Conservation (phyloP, 1,140 invertebrate species). For the Mylabris phalerata region DNA sequence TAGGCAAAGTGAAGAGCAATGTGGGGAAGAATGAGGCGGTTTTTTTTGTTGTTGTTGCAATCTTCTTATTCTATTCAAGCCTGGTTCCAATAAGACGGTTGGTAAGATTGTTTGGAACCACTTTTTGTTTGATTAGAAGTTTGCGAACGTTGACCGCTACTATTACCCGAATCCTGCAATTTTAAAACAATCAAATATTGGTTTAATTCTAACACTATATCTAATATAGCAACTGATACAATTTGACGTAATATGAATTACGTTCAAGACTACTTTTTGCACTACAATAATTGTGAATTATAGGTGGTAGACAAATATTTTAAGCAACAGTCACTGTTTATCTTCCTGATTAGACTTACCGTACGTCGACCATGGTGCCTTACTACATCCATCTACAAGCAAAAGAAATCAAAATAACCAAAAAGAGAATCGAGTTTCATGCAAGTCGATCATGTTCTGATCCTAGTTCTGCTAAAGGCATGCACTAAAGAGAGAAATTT, state of each 20-base stretch:
- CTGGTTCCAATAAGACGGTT: slow-evolving; percentile 53
- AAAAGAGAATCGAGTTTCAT: slow-evolving; percentile 16
- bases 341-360: slow-evolving; percentile 38
- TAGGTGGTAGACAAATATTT: too few species aligned
- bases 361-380: slow-evolving; percentile 44
- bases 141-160: slow-evolving; percentile 59
- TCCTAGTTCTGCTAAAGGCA: background rate
- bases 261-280: background rate
- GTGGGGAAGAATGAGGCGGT: background rate
- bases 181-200: slow-evolving; percentile 2
- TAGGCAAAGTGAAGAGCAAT: slow-evolving; percentile 24
- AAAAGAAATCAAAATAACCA: slow-evolving; percentile 42
- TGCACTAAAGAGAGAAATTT: background rate
- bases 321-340: slow-evolving; percentile 18
- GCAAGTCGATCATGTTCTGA: background rate
- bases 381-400: slow-evolving; percentile 45
- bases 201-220: background rate
- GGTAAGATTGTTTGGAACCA: slow-evolving; percentile 57
- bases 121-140: slow-evolving; percentile 61
- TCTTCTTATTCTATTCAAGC: slow-evolving; percentile 25
- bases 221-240: background rate
- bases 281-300: background rate
- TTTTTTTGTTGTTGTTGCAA: background rate
- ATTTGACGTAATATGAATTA: background rate
- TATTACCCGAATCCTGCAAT: slow-evolving; percentile 57